A percentile compares a stretch with the other conserved stretches of the same genome.
Evolutionary conservation across 2,888 invertebrate species (phyloP).

Genomic region (Furcula furcula): DNA sequence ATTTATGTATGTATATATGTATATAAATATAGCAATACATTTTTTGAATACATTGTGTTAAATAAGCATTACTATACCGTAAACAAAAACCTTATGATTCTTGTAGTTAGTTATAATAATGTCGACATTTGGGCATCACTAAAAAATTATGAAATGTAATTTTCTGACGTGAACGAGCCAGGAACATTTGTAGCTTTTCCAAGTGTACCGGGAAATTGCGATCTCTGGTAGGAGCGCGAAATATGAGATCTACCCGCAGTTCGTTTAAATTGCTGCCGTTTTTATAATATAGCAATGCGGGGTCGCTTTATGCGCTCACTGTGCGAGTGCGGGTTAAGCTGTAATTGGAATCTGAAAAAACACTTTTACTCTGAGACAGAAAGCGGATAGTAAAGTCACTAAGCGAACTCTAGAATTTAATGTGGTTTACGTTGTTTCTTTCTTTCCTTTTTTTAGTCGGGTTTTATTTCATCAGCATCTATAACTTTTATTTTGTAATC

Average conservation of each 20-base stretch:
- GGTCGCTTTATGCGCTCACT: slow-evolving; percentile 9
- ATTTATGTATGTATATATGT: no score
- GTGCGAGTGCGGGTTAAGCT: slow-evolving; percentile 8
- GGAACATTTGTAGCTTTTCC: slow-evolving; percentile 80
- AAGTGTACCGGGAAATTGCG: slow-evolving; percentile 78
- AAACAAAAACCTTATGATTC: no score
- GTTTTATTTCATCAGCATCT: no score
- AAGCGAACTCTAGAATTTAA: neutral
- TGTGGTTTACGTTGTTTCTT: no score
- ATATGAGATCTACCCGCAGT: slow-evolving; percentile 70
- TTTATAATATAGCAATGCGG: slow-evolving; percentile 62
- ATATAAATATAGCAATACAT: no score
- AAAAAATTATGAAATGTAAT: slow-evolving; percentile 78
- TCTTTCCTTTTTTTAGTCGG: no score
- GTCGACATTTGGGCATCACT: slow-evolving; percentile 49
- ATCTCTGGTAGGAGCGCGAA: slow-evolving; percentile 63
- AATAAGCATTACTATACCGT: no score
- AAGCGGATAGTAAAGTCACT: neutral
- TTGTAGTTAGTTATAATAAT: slow-evolving; percentile 12
- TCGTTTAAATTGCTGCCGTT: slow-evolving; percentile 72
- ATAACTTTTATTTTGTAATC: no score
- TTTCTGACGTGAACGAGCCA: slow-evolving; percentile 73
- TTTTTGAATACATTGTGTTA: no score
- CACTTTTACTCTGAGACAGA: slow-evolving; percentile 13
- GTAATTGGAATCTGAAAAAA: slow-evolving; percentile 31